Conservation (phyloP, 2,888 invertebrate species). For the Aleiodes alternator region DNA sequence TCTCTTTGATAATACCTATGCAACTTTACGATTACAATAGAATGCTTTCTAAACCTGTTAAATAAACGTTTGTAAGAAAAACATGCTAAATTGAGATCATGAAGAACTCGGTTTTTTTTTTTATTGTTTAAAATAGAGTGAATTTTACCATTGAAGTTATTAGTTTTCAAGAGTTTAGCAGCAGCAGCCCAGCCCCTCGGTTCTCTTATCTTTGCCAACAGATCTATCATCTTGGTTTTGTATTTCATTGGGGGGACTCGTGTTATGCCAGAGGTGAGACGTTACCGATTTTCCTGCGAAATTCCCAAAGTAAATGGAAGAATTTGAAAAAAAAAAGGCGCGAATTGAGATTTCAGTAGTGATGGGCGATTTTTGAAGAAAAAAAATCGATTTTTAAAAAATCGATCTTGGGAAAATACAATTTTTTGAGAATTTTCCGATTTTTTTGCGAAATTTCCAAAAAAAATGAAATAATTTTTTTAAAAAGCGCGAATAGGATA, state of each 20-base stretch:
- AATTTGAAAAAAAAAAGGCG: neutral
- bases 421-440: neutral
- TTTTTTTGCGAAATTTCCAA: neutral
- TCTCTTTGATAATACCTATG: constrained; percentile 59
- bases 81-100: constrained; percentile 36
- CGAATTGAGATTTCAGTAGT: too few species aligned
- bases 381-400: too few species aligned
- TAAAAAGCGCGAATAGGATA: too few species aligned
- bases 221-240: constrained; percentile 59
- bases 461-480: too few species aligned
- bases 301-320: constrained; percentile 25
- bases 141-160: constrained; percentile 17
- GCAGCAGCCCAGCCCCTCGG: constrained; percentile 61
- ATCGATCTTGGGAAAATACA: too few species aligned
- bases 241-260: constrained; percentile 53
- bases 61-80: constrained; percentile 49
- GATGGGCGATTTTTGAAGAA: too few species aligned
- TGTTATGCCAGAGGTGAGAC: constrained; percentile 67
- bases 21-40: constrained; percentile 48
- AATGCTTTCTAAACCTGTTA: constrained; percentile 61
- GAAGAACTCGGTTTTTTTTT: constrained; percentile 5
- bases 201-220: constrained; percentile 60
- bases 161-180: constrained; percentile 50
- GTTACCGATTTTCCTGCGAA: constrained; percentile 34
- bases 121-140: constrained; percentile 13